Percentiles rank a stretch among this genome's conserved stretches.
Conservation (phyloP, 1,140 invertebrate species). For the Thaumetopoea pityocampa region DNA sequence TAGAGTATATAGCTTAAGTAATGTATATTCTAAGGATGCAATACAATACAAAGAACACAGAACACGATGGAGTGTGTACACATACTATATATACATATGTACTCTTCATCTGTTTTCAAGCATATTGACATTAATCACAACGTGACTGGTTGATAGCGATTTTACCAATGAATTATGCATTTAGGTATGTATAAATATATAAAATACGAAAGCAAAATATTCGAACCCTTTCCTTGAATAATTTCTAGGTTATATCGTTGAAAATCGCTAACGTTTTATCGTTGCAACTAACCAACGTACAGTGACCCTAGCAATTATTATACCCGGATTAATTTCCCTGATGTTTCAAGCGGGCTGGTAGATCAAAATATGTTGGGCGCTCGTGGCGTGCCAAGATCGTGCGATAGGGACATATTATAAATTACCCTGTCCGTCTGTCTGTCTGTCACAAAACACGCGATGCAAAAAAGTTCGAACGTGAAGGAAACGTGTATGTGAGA, state of each 20-base stretch:
- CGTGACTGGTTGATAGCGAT: conserved; percentile 1
- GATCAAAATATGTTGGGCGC: conserved; percentile 33
- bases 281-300: conserved; percentile 8
- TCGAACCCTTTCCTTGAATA: conserved; percentile 15
- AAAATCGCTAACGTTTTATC: conserved; percentile 7
- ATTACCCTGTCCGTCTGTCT: conserved; percentile 60
- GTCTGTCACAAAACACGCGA: conserved; percentile 61
- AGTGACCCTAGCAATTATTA: not conserved
- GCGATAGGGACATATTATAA: conserved; percentile 68
- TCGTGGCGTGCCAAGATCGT: conserved; percentile 55
- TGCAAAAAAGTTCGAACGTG: conserved; percentile 53
- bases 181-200: conserved; percentile 11
- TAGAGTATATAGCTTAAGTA: too few species aligned
- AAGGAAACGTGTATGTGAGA: conserved; percentile 2
- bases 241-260: conserved; percentile 16
- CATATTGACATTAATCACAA: not conserved
- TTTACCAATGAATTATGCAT: conserved; percentile 14
- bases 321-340: not conserved
- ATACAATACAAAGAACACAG: too few species aligned
- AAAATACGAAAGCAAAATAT: conserved; percentile 6
- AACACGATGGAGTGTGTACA: too few species aligned
- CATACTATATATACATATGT: too few species aligned
- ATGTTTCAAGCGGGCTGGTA: not conserved
- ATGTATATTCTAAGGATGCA: too few species aligned
- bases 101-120: not conserved